Base-by-base conservation (phyloP, 2,113 vertebrate genomes). In the Hippocampus comes region DNA sequence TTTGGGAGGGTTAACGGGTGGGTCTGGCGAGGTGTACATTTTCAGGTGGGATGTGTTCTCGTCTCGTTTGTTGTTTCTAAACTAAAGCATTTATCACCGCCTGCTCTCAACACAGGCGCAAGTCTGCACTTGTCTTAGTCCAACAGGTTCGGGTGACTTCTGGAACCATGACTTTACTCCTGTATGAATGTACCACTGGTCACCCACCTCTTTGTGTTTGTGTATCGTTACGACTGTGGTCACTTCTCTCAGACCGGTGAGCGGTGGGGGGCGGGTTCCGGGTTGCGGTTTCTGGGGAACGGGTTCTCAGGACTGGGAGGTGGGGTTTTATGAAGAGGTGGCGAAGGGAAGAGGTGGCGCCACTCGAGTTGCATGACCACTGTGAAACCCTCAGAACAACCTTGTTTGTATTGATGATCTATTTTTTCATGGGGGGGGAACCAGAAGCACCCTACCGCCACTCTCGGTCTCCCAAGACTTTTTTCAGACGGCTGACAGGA, bases 71-170 rank as follows among this genome's bases (percentile, higher is more conserved):
- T 87, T 61, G 88, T 90, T 89, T 89, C 87, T 91, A 90, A 90
- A 89, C 83, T 84, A 91, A 61, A 91, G 90, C 90, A 91, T 91
- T 91, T 91, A 91, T 89, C 89, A 90, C 89, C 56, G 89, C 87
- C 89, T 84, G 86, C 80, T 63, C 80, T 57, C 85, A 79, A 78
- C 80, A 76, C 87, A 68, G 90, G 87, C 75, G 9, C 82, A 78
- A 38, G 85, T 76, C 82, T 74, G 85, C 87, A 90, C 89, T 78
- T 46, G 83, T 88, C 86, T 88, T 81, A 86, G 76, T 90, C 63
- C 63, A 76, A 60, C 27, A 64, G 89, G 80, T 83, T 38, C 72
- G 89, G 87, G 85, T 87, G 88, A 83, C 86, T 86, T 86, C 66
- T 87, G 87, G 85, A 87, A 87, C 80, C 81, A 76, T 87, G 87